These are phyloP conservation scores for Sebastolobus altivelis DNA, from an alignment of 2,797 vertebrate species.

Conservation along the genomic window DNA sequence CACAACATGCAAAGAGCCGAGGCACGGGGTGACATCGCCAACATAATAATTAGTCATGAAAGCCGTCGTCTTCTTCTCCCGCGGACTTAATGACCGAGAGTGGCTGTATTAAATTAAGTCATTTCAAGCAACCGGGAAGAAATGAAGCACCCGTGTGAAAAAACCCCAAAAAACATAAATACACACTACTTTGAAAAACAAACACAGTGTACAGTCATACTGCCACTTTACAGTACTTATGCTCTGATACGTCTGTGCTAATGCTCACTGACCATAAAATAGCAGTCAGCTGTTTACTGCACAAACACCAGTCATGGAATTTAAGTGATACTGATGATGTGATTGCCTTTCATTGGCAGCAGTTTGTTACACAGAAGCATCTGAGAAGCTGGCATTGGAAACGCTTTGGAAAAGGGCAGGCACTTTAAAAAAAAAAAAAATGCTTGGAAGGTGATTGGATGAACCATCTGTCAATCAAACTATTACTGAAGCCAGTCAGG, in stretches of 20 bases:
- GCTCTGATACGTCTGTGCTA: background rate
- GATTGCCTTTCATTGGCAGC: background rate
- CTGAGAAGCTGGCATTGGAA: background rate
- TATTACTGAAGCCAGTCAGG: too few relatives aligned
- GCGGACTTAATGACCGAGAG: slow-evolving; percentile 49
- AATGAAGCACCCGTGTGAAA: background rate
- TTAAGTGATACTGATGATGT: background rate
- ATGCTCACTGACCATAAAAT: background rate
- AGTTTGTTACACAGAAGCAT: background rate
- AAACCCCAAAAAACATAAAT: background rate
- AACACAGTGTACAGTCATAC: background rate
- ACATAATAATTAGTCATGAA: slow-evolving; percentile 58
- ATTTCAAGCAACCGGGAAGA: slow-evolving; percentile 29
- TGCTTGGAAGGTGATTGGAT: background rate
- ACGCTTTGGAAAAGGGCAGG: background rate
- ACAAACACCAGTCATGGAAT: background rate
- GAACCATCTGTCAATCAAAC: too few relatives aligned
- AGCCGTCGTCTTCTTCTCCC: slow-evolving; percentile 23
- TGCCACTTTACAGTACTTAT: background rate
- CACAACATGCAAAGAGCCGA: slow-evolving; percentile 23
- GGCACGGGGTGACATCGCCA: slow-evolving; percentile 28
- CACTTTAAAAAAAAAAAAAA: too few relatives aligned
- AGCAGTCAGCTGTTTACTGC: background rate
- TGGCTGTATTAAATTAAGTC: slow-evolving; percentile 39
- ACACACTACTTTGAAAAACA: background rate